Evolutionary conservation across 2,797 vertebrate genomes (phyloP), one percentile per base, ranked within the genome.

Genomic region (Danio tinwini): DNA sequence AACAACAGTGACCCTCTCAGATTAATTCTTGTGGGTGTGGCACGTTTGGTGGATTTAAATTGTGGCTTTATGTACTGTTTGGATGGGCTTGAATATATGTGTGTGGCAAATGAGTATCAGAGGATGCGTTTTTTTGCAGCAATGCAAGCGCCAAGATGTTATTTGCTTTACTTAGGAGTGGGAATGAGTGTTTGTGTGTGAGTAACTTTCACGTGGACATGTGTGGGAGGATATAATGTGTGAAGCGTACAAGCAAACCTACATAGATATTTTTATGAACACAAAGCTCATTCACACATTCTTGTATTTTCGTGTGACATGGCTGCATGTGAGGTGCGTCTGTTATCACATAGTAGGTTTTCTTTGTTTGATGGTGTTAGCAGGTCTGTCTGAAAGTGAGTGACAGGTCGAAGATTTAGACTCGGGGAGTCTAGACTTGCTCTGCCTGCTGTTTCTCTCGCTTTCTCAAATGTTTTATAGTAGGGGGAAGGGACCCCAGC

Each of bases 401-500:
- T 89, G 85, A 86, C 87, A 84, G 84, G 88, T 85, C 85, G 84
- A 88, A 91, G 90, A 88, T 84, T 12, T 58, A 83, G 63, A 81
- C 75, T 74, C 17, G 45, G 78, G 84, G 81, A 89, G 92, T 93
- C 90, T 93, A 93, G 92, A 91, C 92, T 88, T 88, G 90, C 87
- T 89, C 84, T 86, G 90, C 90, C 87, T 85, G 87, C 88, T 88
- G 87, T 88, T 88, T 59, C 19, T 47, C 19, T 47, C 44, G 1
- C 71, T 29, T 61, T 73, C 14, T 61, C 14, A n/a, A 29, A n/a
- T 61, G 42, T 73, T 87, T 85, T 83, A 80, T 80, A 7, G 40
- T 29, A 39, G 74, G 59, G 76, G 82, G 88, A 85, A 42, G 88
- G 87, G 87, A 56, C 7, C 4, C 16, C 56, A 53, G 19, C 53